These are phyloP conservation scores for Hirtodrosophila cameraria DNA, from an alignment of 2,888 invertebrate genomes.

Conservation along the genomic window DNA sequence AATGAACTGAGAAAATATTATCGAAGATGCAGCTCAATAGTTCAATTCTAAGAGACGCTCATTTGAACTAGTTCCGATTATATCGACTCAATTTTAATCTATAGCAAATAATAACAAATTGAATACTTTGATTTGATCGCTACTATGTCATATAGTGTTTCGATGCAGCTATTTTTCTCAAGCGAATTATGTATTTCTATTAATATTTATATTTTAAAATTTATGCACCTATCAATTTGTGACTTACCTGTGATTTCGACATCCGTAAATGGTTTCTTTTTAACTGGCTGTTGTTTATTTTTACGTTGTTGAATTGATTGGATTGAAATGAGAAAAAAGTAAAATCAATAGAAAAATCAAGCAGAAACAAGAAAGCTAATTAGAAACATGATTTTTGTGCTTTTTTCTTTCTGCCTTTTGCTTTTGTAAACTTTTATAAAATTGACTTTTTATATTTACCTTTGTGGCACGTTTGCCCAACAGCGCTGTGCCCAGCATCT, in stretches of 20 bases:
- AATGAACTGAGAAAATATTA: too few relatives aligned
- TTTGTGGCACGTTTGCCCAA: constrained; percentile 83
- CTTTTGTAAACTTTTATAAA: constrained; percentile 7
- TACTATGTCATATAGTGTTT: too few relatives aligned
- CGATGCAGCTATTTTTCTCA: too few relatives aligned
- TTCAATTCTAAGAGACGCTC: too few relatives aligned
- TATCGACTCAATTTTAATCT: too few relatives aligned
- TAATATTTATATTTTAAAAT: too few relatives aligned
- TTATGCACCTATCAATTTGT: too few relatives aligned
- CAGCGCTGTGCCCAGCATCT: constrained; percentile 84
- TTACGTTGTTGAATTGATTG: constrained; percentile 2
- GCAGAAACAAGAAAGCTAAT: constrained; percentile 33
- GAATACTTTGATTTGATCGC: too few relatives aligned
- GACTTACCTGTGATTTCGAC: constrained; percentile 83
- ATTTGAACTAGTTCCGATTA: too few relatives aligned
- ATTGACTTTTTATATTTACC: constrained; percentile 64
- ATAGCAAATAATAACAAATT: too few relatives aligned
- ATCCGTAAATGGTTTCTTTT: constrained; percentile 84
- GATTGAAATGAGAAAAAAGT: constrained; percentile 15
- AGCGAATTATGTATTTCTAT: too few relatives aligned
- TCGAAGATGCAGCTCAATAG: too few relatives aligned
- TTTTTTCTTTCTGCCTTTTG: constrained; percentile 9
- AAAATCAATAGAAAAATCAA: constrained; percentile 28
- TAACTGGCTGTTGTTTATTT: constrained; percentile 80
- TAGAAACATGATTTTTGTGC: constrained; percentile 13